A percentile compares a stretch with the other conserved stretches of the same genome.
Conservation (phyloP, 1,140 invertebrate genomes). For the Cherax destructor region DNA sequence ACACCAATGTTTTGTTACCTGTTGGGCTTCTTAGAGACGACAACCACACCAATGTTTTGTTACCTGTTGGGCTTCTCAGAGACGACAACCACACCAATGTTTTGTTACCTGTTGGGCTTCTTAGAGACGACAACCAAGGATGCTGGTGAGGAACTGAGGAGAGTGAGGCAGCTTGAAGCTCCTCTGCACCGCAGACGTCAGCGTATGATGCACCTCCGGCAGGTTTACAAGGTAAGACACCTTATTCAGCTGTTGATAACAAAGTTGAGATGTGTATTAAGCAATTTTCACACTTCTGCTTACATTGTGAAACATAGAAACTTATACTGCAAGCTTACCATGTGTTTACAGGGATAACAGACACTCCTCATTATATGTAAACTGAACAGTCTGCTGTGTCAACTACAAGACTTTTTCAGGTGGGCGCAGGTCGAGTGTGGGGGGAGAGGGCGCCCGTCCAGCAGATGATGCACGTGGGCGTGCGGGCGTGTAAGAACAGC, state of each 20-base stretch:
- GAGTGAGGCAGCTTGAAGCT: not conserved
- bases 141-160: not conserved
- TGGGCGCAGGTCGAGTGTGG: not conserved
- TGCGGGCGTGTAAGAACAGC: not conserved
- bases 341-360: too few species aligned
- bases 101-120: too few species aligned
- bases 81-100: not conserved
- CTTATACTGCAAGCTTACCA: too few species aligned
- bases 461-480: not conserved
- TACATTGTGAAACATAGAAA: too few species aligned
- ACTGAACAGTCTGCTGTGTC: too few species aligned
- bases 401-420: not conserved
- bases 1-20: not conserved
- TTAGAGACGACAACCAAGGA: not conserved
- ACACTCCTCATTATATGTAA: too few species aligned
- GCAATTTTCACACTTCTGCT: too few species aligned
- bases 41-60: not conserved
- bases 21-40: not conserved
- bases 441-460: not conserved
- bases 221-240: not conserved
- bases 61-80: not conserved
- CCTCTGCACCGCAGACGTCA: not conserved
- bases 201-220: not conserved
- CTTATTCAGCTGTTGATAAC: not conserved
- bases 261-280: too few species aligned